These are phyloP conservation scores for Onychorhynchus coronatus DNA, from an alignment of 2,113 vertebrate genomes.

Conservation along the genomic window DNA sequence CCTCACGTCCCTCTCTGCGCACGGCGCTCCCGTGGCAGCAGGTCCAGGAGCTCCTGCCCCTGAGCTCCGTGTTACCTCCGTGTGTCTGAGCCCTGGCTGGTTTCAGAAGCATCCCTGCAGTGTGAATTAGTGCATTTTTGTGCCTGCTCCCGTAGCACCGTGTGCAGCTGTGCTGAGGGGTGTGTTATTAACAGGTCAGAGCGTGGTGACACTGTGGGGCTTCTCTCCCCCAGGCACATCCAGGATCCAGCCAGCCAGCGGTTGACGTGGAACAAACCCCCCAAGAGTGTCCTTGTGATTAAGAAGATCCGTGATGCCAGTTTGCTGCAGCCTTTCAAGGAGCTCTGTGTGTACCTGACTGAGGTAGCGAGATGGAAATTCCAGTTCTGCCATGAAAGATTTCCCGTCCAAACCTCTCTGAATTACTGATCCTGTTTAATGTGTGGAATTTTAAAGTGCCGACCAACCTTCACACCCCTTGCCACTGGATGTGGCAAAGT, in stretches of 20 bases:
- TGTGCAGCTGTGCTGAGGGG: background rate
- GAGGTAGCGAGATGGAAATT: conserved; percentile 70
- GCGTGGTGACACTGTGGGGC: rapidly evolving
- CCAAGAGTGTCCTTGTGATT: conserved; percentile 96
- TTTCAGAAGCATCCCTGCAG: rapidly evolving
- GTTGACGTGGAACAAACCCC: conserved; percentile 95
- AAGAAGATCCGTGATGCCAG: conserved; percentile 92
- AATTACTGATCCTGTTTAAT: background rate
- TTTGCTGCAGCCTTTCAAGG: conserved; percentile 92
- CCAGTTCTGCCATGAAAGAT: background rate
- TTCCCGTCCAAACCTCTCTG: background rate
- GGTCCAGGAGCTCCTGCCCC: background rate
- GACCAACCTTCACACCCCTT: rapidly evolving
- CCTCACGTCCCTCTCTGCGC: too few species aligned
- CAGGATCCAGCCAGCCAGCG: conserved; percentile 97
- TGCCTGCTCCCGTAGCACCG: background rate
- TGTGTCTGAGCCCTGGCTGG: rapidly evolving
- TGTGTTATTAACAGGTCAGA: background rate
- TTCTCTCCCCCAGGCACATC: conserved; percentile 84
- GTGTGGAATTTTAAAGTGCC: background rate
- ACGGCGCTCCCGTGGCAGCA: background rate
- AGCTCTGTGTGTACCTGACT: conserved; percentile 89
- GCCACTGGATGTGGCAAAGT: background rate
- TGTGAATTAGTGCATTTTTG: background rate
- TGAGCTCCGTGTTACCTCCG: background rate